Evolutionary conservation across 2,113 vertebrate species (phyloP).

Genomic region (Pterocles gutturalis): DNA sequence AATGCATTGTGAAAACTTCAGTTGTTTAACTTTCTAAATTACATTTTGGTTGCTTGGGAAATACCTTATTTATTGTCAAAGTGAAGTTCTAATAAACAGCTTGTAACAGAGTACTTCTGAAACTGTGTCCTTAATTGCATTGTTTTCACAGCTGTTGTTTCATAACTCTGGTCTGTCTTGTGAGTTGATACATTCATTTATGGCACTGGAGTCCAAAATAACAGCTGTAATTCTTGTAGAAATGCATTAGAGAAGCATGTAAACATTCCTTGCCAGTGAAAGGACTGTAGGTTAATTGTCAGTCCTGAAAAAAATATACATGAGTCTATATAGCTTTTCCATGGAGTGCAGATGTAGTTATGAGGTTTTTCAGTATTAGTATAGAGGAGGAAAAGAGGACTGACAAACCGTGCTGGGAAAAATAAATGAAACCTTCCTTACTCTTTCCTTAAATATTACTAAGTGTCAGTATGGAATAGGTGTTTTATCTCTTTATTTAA

Average conservation of each 20-base stretch:
- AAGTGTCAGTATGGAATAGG: neutral
- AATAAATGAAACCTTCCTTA: neutral
- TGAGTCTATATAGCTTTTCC: neutral
- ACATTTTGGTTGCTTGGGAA: conserved; percentile 48
- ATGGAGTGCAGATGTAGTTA: neutral
- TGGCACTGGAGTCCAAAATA: neutral
- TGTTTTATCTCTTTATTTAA: neutral
- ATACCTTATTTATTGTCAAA: conserved; percentile 68
- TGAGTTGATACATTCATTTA: neutral
- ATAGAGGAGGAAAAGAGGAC: neutral
- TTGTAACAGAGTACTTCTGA: conserved; percentile 31
- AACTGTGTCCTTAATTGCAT: neutral
- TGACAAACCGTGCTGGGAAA: neutral
- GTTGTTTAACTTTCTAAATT: conserved; percentile 72
- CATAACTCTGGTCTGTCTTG: neutral
- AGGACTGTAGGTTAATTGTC: neutral
- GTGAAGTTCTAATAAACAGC: conserved; percentile 68
- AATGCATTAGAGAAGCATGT: neutral
- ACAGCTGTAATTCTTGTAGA: neutral
- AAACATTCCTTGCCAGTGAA: neutral
- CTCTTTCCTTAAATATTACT: neutral
- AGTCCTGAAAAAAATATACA: neutral
- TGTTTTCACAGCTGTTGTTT: neutral
- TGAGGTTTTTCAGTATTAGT: neutral
- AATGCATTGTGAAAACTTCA: conserved; percentile 38